Base-by-base conservation (phyloP, 2,797 vertebrate genomes). In the Cyprinodon diabolis region DNA sequence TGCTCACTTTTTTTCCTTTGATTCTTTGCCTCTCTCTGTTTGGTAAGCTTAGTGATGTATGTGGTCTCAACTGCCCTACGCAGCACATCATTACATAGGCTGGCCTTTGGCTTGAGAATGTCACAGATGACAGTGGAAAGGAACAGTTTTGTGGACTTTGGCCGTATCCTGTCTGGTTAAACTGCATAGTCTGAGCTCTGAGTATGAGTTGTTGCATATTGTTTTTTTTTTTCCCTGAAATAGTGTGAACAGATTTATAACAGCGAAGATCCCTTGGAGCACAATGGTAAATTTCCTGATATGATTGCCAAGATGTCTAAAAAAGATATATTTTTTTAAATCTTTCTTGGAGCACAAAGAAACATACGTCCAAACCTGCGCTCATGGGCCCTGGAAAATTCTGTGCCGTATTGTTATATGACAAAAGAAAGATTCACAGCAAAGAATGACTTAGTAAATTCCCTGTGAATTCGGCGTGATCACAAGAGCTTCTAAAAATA, bases 71-170 rank as follows among this genome's bases (percentile, higher is more conserved):
- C 93, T 94, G 95, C 75, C 93, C 77, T 80, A 57, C 69, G 67
- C 69, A 25, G 75, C 48, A 80, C 86, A 84, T 87, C 87, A 84
- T 91, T 90, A 76, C 77, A 95, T 95, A 82, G 95, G 93, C 95
- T 95, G 95, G 91, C 92, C 96, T 95, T 83, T 87, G 84, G 88
- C 91, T 86, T 97, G 96, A 95, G 96, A 96, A 96, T 83, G 93
- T 94, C 94, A 94, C 96, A 97, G 96, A 97, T 97, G 97, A 98
- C 96, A 95, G 94, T 94, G 95, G 95, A 96, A 96, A 95, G 87
- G 96, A 95, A 92, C 82, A 95, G 88, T 92, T 94, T 93, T 96
- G 96, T 96, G 94, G 95, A 96, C 96, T 95, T 96, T 97, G 96
- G 96, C 96, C 96, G 93, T 93, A 92, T 92, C 92, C 91, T 82